Conservation (phyloP, 2,888 invertebrate species). For the Gari tellinella region DNA sequence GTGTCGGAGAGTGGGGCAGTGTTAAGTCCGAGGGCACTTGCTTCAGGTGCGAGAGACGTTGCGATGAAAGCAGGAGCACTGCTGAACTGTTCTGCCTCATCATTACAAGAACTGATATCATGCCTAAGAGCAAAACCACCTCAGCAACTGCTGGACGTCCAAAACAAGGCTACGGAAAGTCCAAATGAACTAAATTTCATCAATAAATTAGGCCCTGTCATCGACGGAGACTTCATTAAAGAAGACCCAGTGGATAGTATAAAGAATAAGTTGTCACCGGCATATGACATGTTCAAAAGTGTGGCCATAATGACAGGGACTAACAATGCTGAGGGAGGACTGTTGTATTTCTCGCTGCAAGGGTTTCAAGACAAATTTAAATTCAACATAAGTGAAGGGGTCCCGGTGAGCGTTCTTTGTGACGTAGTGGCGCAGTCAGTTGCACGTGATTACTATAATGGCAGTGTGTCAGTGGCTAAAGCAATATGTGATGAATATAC, state of each 20-base stretch:
- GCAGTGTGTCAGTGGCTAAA: conserved; percentile 17
- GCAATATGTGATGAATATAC: conserved; percentile 55
- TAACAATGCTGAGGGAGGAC: conserved; percentile 63
- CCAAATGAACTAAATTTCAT: conserved; percentile 19
- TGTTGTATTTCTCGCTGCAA: conserved; percentile 49
- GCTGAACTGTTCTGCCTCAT: conserved; percentile 33
- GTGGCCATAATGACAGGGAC: conserved; percentile 61
- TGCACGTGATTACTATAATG: conserved; percentile 32
- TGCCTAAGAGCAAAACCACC: conserved; percentile 39
- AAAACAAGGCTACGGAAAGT: conserved; percentile 4
- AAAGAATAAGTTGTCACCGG: conserved; percentile 20
- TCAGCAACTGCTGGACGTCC: conserved; percentile 30
- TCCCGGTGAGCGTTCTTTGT: conserved; percentile 45
- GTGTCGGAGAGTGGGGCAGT: conserved; percentile 85
- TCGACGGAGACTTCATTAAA: conserved; percentile 55
- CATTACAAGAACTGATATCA: conserved; percentile 11
- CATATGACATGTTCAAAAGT: conserved; percentile 50
- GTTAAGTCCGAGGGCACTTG: conserved; percentile 88
- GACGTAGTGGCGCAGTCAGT: conserved; percentile 47
- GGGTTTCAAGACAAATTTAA: conserved; percentile 33
- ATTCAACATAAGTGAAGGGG: conserved; percentile 44
- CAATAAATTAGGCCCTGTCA: conserved; percentile 47
- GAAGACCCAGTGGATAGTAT: conserved; percentile 39
- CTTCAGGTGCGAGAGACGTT: conserved; percentile 26
- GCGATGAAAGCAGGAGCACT: conserved; percentile 40